These are phyloP conservation scores for Rhinichthys klamathensis DNA, from an alignment of 2,113 vertebrate species.

Conservation along the genomic window DNA sequence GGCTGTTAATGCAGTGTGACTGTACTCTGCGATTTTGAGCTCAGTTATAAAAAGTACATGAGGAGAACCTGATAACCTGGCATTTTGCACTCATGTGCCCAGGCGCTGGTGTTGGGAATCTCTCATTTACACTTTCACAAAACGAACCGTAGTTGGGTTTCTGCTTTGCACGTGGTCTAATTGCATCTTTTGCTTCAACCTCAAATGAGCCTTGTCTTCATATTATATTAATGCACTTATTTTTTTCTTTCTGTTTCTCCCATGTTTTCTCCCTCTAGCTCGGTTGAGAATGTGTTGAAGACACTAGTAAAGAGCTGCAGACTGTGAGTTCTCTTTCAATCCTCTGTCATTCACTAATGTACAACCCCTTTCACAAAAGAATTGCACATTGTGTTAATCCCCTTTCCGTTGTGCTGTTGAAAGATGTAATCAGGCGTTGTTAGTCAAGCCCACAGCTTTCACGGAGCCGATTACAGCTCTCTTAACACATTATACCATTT, in stretches of 20 bases:
- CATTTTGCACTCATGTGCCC: slow-evolving; percentile 4
- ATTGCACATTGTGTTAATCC: slow-evolving; percentile 40
- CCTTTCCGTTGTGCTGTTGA: slow-evolving; percentile 44
- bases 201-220: not conserved
- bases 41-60: slow-evolving; percentile 9
- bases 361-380: slow-evolving; percentile 10
- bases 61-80: slow-evolving; percentile 2
- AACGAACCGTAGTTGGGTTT: slow-evolving; percentile 36
- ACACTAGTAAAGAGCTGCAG: slow-evolving; percentile 95
- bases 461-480: slow-evolving; percentile 54
- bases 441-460: slow-evolving; percentile 34
- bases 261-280: slow-evolving; percentile 60
- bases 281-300: slow-evolving; percentile 91
- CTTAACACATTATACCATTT: not conserved
- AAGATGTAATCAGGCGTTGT: slow-evolving; percentile 63
- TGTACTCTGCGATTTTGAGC: not conserved
- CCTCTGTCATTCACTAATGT: slow-evolving; percentile 28
- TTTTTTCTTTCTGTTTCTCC: slow-evolving; percentile 50
- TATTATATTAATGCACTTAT: not conserved
- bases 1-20: not conserved
- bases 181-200: slow-evolving; percentile 41
- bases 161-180: slow-evolving; percentile 57
- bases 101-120: slow-evolving; percentile 15
- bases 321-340: slow-evolving; percentile 82
- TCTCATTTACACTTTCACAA: slow-evolving; percentile 28